Percentiles rank a stretch among this genome's conserved stretches.
These are phyloP conservation scores for Aethina tumida DNA, from an alignment of 1,140 invertebrate species.

Conservation along the genomic window DNA sequence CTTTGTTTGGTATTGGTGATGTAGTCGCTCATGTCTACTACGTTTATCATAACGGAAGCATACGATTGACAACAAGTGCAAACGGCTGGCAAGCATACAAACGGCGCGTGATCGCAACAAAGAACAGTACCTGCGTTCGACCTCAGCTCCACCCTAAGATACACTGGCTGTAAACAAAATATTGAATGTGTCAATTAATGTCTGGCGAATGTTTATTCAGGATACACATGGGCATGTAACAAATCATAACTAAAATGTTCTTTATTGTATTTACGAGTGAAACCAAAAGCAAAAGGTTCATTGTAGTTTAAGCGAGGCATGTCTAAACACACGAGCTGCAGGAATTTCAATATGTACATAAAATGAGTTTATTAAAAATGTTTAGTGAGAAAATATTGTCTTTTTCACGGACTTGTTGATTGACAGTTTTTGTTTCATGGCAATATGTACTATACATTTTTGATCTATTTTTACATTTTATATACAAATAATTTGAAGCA, in stretches of 20 bases:
- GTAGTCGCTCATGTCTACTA: slow-evolving; percentile 31
- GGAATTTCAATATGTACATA: no score
- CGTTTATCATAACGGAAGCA: slow-evolving; percentile 43
- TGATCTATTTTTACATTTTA: no score
- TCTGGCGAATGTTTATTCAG: background rate
- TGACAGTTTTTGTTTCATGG: no score
- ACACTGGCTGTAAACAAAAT: slow-evolving; percentile 65
- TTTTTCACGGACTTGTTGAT: no score
- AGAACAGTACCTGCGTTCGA: slow-evolving; percentile 67
- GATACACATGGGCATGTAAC: no score
- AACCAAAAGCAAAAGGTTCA: no score
- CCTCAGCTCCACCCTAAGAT: slow-evolving; percentile 58
- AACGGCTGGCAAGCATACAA: slow-evolving; percentile 37
- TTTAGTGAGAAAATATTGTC: no score
- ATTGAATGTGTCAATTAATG: background rate
- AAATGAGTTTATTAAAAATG: no score
- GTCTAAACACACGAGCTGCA: background rate
- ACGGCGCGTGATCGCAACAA: slow-evolving; percentile 46
- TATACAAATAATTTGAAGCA: no score
- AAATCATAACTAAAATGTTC: no score
- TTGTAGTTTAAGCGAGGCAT: background rate
- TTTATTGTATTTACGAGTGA: no score
- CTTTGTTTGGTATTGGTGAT: slow-evolving; percentile 18
- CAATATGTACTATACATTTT: no score
- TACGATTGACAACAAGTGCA: slow-evolving; percentile 38